Conservation (phyloP, 2,888 invertebrate species). For the Octonoba sinensis region DNA sequence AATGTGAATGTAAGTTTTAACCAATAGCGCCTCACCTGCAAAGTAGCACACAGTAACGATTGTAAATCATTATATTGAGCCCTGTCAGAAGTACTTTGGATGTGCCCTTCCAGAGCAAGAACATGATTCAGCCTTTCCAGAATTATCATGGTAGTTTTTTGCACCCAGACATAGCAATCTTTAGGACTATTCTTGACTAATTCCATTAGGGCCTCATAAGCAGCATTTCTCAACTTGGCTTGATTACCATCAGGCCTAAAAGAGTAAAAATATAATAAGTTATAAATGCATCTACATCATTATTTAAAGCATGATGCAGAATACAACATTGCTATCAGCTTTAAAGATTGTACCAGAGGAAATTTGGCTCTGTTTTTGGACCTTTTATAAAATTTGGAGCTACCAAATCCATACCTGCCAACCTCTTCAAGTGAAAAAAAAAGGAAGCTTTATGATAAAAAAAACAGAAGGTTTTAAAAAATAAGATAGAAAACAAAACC, state of each 20-base stretch:
- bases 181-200: slow-evolving; percentile 98
- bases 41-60: slow-evolving; percentile 94
- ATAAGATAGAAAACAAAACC: no score
- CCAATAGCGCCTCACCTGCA: slow-evolving; percentile 74
- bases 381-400: no score
- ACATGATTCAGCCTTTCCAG: slow-evolving; percentile 93
- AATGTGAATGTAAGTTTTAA: no score
- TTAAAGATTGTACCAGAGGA: no score
- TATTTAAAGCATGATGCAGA: neutral
- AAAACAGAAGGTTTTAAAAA: no score
- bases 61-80: slow-evolving; percentile 96
- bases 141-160: slow-evolving; percentile 96
- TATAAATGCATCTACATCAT: neutral
- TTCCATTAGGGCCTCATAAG: slow-evolving; percentile 99
- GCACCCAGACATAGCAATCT: slow-evolving; percentile 96
- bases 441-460: no score
- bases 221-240: slow-evolving; percentile 81
- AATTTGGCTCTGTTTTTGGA: no score
- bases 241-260: slow-evolving; percentile 85
- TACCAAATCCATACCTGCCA: no score
- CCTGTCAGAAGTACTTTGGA: slow-evolving; percentile 84
- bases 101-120: slow-evolving; percentile 86
- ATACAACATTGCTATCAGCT: neutral
- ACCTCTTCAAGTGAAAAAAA: no score
- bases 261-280: neutral